These are phyloP conservation scores for Rhinatrema bivittatum DNA, from an alignment of 2,797 vertebrate species.

Conservation along the genomic window DNA sequence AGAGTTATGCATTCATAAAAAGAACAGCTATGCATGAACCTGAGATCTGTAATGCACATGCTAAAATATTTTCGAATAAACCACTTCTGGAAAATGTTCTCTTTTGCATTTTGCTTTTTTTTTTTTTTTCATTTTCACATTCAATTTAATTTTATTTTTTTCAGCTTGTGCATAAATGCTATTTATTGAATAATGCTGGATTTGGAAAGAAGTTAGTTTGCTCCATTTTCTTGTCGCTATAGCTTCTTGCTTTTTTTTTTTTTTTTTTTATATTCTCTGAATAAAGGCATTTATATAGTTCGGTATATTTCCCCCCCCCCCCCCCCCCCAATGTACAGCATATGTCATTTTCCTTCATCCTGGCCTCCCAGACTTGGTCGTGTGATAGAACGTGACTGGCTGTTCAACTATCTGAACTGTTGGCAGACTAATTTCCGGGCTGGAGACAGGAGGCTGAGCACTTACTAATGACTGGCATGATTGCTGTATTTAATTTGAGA, in stretches of 20 bases:
- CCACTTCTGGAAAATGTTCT: too few species aligned
- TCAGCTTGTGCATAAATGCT: slow-evolving; percentile 1
- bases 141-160: slow-evolving; percentile 1
- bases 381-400: slow-evolving; percentile 42
- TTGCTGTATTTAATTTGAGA: slow-evolving; percentile 35
- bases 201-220: not conserved
- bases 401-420: slow-evolving; percentile 38
- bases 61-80: too few species aligned
- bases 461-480: slow-evolving; percentile 40
- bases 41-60: too few species aligned
- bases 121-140: too few species aligned
- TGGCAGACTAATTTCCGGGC: slow-evolving; percentile 45
- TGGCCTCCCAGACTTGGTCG: slow-evolving; percentile 25
- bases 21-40: too few species aligned
- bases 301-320: too few species aligned
- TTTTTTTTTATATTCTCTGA: slow-evolving; percentile 14
- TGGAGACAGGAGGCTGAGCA: slow-evolving; percentile 41
- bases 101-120: too few species aligned
- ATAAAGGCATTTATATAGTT: slow-evolving; percentile 22
- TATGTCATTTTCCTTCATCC: slow-evolving; percentile 23
- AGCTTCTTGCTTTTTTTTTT: slow-evolving; percentile 2
- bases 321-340: slow-evolving; percentile 29
- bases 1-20: too few species aligned
- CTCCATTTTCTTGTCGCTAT: not conserved
- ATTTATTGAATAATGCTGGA: not conserved